phyloP scores from a whole-genome alignment of 2,888 invertebrate genomes.

The Frankliniella intonsa region DNA sequence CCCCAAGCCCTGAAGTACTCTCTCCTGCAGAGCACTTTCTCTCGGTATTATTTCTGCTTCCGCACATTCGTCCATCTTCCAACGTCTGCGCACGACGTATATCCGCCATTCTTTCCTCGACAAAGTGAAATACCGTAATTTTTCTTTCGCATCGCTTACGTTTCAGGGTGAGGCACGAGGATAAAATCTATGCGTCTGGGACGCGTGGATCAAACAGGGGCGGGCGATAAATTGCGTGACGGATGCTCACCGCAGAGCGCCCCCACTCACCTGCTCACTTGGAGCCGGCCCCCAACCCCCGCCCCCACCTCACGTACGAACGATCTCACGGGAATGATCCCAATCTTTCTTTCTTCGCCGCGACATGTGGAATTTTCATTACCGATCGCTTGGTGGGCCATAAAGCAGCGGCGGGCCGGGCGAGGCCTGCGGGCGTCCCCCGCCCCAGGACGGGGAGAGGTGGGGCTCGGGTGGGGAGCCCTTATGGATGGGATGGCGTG shows the following conservation, averaged over 20 bases:
- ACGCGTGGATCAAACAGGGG: no score
- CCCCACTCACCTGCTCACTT: no score
- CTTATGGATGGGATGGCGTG: conserved; percentile 12
- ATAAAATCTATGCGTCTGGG: no score
- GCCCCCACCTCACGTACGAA: neutral
- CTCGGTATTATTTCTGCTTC: no score
- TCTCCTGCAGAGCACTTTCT: no score
- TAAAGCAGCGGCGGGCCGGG: neutral
- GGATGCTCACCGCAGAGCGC: no score
- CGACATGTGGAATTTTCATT: conserved; percentile 25
- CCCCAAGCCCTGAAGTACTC: no score
- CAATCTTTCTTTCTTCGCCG: conserved; percentile 18
- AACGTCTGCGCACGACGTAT: neutral
- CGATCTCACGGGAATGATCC: conserved; percentile 10
- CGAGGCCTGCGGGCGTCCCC: neutral
- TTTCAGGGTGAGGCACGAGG: no score
- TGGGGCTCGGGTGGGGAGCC: neutral
- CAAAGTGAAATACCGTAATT: neutral
- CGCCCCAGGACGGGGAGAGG: neutral
- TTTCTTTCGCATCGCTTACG: neutral
- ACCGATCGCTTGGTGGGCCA: conserved; percentile 15
- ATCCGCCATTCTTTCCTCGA: no score
- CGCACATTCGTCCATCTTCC: no score
- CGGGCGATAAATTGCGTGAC: no score
- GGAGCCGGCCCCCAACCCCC: no score